Base-by-base conservation (phyloP, 2,888 invertebrate species). In the Heliothis peltigera region DNA sequence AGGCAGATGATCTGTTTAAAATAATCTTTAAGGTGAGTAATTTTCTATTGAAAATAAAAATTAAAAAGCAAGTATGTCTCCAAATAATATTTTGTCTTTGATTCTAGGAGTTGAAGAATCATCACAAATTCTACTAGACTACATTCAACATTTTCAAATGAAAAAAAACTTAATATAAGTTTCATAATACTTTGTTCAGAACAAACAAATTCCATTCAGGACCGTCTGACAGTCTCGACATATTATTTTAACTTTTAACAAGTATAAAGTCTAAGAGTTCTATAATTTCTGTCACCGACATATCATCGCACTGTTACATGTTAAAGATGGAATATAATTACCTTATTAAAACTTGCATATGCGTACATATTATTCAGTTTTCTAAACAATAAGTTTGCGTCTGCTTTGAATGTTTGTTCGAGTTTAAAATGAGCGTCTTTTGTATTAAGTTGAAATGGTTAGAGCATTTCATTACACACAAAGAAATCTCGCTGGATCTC, bases 381-480 rank as follows among this genome's bases (percentile, higher is more conserved):
- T 53, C 18, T 17, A 71, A 54, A 8, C 49, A 44, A 28, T n/a
- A 49, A 10, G 8, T 5, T 15, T 39, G n/a, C 15, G 39, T n/a
- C n/a, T 39, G 39, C n/a, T n/a, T 39, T 39, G 0, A 64, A 70
- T 25, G 42, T 43, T 53, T 43, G 18, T 0, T 18, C 10, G 70
- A 75, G 48, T 72, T 72, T 70, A 64, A 64, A 57, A 64, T 58
- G 55, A 48, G 54, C 51, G 4, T 73, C 55, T 59, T 21, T 49
- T 58, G 54, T 51, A 7, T n/a, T 2, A 77, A 68, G 77, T 77
- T 73, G 44, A 64, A 72, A 69, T 61, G 60, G 47, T 66, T 61
- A 66, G 61, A 74, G 32, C 59, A 65, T 68, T 74, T 65, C 61
- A 64, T 76, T 64, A 72, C 53, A 51, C 42, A 76, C 64, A 75